Conservation (phyloP, 2,888 invertebrate species). For the Parnassius orleans region DNA sequence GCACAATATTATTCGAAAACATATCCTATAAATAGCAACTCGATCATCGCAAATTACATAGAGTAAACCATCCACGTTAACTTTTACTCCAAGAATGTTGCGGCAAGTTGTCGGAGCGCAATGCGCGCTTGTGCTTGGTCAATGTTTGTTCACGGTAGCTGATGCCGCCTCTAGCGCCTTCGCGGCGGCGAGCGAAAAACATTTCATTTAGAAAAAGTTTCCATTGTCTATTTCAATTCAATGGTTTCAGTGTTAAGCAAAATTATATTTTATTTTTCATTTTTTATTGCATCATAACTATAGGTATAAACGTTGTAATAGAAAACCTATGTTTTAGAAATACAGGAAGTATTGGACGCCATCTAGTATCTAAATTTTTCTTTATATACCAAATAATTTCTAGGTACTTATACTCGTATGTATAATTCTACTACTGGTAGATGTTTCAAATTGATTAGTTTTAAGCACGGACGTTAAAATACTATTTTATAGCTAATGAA, state of each 20-base stretch:
- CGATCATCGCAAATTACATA: conserved; percentile 76
- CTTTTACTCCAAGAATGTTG: conserved; percentile 81
- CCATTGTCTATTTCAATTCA: conserved; percentile 33
- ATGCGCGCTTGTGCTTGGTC: conserved; percentile 74
- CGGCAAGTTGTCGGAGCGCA: conserved; percentile 71
- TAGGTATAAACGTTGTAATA: too few species aligned
- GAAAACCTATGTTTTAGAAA: too few species aligned
- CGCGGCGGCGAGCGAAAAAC: conserved; percentile 52
- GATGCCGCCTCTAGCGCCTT: conserved; percentile 50
- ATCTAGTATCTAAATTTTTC: too few species aligned
- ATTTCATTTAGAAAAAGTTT: conserved; percentile 32
- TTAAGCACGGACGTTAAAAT: background rate
- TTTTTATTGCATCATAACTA: background rate
- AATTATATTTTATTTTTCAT: conserved; percentile 5
- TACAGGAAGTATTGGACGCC: too few species aligned
- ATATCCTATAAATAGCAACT: conserved; percentile 59
- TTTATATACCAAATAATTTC: too few species aligned
- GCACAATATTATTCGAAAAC: conserved; percentile 58
- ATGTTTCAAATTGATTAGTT: conserved; percentile 17
- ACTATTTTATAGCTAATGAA: conserved; percentile 4
- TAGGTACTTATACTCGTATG: background rate
- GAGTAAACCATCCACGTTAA: conserved; percentile 79
- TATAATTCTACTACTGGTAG: background rate
- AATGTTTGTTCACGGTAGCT: conserved; percentile 70
- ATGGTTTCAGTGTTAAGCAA: conserved; percentile 32